Percentiles rank a stretch among this genome's conserved stretches.
phyloP scores from a whole-genome alignment of 2,113 vertebrate genomes.

The Cranoglanis bouderius region DNA sequence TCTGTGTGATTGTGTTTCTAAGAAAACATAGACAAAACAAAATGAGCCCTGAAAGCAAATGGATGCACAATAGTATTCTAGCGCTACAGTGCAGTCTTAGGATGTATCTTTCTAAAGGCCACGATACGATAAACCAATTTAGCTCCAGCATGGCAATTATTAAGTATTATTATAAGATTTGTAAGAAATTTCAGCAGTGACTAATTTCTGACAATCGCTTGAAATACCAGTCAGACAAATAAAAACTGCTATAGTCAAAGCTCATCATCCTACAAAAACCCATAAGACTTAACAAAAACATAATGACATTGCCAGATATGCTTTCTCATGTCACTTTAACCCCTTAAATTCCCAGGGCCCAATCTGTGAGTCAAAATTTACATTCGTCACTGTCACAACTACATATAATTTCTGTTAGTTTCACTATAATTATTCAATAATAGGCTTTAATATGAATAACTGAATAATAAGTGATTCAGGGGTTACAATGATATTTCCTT shows the following conservation, averaged over 20 bases:
- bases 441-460: background rate
- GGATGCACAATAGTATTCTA: background rate
- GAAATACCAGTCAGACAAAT: background rate
- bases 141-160: background rate
- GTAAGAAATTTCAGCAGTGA: background rate
- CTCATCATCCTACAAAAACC: background rate
- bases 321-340: background rate
- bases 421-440: background rate
- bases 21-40: constrained; percentile 2
- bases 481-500: background rate
- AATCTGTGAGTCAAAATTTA: background rate
- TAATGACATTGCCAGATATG: background rate
- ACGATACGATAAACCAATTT: background rate
- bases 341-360: background rate
- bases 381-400: background rate
- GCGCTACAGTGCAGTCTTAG: background rate
- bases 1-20: background rate
- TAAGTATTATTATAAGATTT: no score
- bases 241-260: background rate
- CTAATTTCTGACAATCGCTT: background rate
- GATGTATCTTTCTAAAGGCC: background rate
- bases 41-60: background rate
- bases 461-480: background rate
- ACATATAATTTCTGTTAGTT: background rate
- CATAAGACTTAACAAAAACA: background rate